These are phyloP conservation scores for Solenodon paradoxus DNA, from an alignment of 2,113 vertebrate species.

Conservation along the genomic window DNA sequence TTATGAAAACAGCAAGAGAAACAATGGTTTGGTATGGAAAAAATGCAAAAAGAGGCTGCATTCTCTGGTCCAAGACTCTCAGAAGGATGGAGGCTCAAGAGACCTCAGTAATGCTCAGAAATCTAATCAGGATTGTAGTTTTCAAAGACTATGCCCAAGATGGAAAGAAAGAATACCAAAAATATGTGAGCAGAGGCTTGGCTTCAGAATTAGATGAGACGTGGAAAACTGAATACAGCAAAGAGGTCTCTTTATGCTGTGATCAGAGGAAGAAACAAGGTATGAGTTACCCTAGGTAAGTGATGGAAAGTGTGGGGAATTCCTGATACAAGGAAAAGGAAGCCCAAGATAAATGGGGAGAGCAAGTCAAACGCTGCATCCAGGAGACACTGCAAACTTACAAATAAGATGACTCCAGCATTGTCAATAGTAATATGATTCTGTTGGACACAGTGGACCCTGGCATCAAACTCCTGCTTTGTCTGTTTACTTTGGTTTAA, in stretches of 20 bases:
- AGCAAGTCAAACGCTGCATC: neutral
- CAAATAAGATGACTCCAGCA: no score
- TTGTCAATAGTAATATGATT: neutral
- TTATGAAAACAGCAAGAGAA: neutral
- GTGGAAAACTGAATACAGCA: no score
- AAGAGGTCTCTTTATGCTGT: neutral
- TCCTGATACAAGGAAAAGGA: neutral
- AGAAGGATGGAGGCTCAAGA: neutral
- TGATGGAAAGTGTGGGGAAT: neutral
- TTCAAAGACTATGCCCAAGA: neutral
- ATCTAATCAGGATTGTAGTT: neutral
- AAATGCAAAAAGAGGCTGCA: neutral
- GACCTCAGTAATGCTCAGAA: neutral
- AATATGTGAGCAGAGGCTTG: rapidly evolving
- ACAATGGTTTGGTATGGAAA: neutral
- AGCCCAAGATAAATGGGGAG: neutral
- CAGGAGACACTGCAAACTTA: neutral
- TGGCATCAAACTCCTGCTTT: neutral
- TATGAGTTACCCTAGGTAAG: rapidly evolving
- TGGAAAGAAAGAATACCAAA: neutral
- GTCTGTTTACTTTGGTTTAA: neutral
- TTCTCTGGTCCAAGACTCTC: no score
- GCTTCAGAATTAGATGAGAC: rapidly evolving
- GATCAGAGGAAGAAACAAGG: neutral
- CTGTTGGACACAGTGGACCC: neutral